Evolutionary conservation across 2,888 invertebrate genomes (phyloP), one percentile per base, ranked within the genome.

Genomic region (Hydroisotoma schaefferi): DNA sequence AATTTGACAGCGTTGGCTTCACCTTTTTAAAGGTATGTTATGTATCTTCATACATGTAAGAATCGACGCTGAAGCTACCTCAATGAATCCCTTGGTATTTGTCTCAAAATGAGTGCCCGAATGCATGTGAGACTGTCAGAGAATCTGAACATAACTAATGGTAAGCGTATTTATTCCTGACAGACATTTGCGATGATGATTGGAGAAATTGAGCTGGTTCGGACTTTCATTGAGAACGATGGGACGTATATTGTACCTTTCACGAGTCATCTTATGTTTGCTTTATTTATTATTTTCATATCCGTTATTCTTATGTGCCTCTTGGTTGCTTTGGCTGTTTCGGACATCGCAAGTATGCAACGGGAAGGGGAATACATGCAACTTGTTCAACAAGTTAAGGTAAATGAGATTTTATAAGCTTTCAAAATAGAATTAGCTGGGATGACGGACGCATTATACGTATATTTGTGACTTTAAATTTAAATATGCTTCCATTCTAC

Each of bases 171-270:
- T 28, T 23, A 5, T 37, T 5, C 44, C 46, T 48, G 65, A 15
- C 57, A 73, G 71, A 73, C 72, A 43, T 72, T 73, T 57, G 71
- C 72, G 6, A 73, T 73, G 73, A 70, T 73, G 71, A 70, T 72
- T 40, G 72, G 71, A 22, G 73, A 73, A 57, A 69, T 73, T 6
- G 71, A 71, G 49, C 47, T 73, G 47, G 71, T 67, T 20, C 55
- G 72, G 33, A 73, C 72, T 2, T 73, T 73, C 47, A 70, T 72
- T 22, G 71, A 71, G 52, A 73, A 65, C 47, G 67, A 70, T 15
- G 68, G 67, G 29, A 67, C 69, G 3, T 59, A 64, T 25, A 72
- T 70, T 46, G 72, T 73, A 2, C 73, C 72, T 10, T 70, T 72
- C 28, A 73, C 73, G 27, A 69, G 69, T 44, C 73, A 73, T 54